Percentiles rank a stretch among this genome's conserved stretches.
Conservation (phyloP, 2,113 vertebrate genomes). For the Cheirogaleus medius region DNA sequence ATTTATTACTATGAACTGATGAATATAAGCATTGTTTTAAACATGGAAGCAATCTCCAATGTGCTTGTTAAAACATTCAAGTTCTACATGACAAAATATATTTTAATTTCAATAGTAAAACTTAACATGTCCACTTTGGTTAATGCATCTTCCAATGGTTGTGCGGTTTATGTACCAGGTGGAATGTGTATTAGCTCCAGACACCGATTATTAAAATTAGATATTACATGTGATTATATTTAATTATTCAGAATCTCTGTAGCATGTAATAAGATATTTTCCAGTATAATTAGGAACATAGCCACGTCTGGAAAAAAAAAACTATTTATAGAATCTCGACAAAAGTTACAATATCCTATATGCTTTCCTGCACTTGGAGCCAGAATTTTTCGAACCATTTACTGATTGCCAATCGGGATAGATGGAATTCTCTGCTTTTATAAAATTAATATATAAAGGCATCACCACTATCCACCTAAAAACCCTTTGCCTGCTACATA, state of each 20-base stretch:
- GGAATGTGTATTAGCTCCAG: slow-evolving; percentile 21
- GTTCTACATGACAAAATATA: not conserved
- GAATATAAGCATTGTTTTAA: not conserved
- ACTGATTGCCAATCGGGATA: not conserved
- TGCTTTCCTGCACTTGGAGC: not conserved
- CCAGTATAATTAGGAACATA: slow-evolving; percentile 56
- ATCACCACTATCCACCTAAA: not conserved
- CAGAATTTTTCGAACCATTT: not conserved
- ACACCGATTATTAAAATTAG: slow-evolving; percentile 50
- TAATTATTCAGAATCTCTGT: slow-evolving; percentile 68
- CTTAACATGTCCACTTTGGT: not conserved
- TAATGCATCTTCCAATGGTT: not conserved
- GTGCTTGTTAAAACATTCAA: not conserved
- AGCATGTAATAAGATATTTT: slow-evolving; percentile 66
- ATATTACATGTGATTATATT: slow-evolving; percentile 37
- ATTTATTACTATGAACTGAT: not conserved
- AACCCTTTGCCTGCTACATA: not conserved
- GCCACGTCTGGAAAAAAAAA: not conserved
- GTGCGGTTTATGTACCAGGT: not conserved
- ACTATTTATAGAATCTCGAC: slow-evolving; percentile 28
- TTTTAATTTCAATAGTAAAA: slow-evolving; percentile 38
- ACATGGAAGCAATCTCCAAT: not conserved
- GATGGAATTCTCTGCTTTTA: not conserved
- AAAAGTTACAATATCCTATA: slow-evolving; percentile 10
- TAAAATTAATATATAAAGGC: not conserved